phyloP scores from a whole-genome alignment of 1,140 invertebrate species.

The Tribolium castaneum region DNA sequence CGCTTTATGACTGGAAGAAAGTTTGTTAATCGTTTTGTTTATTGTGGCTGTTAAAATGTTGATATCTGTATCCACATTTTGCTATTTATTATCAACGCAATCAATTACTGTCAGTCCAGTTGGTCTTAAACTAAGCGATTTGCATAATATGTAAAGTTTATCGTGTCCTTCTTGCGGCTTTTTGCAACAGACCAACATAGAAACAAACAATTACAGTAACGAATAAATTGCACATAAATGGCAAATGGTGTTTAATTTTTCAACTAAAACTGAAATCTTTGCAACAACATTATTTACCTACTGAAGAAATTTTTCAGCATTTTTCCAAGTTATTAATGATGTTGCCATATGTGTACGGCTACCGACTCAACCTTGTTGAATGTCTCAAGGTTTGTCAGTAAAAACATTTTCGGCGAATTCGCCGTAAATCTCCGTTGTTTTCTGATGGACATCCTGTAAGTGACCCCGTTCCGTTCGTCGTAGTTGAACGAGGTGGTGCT shows the following conservation, averaged over 20 bases:
- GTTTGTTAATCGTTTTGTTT: neutral
- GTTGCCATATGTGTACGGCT: neutral
- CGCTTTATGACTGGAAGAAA: neutral
- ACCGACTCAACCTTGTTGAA: neutral
- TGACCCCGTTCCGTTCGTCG: slow-evolving; percentile 10
- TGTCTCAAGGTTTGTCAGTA: slow-evolving; percentile 19
- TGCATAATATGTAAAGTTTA: neutral
- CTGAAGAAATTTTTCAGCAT: no score
- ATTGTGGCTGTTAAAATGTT: neutral
- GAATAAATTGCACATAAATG: no score
- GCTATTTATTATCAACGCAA: neutral
- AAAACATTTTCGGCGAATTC: slow-evolving; percentile 8
- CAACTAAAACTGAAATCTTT: no score
- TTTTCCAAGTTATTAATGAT: no score
- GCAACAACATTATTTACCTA: no score
- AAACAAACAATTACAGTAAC: no score
- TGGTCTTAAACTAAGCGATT: neutral
- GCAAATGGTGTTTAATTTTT: no score
- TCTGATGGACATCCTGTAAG: slow-evolving; percentile 5
- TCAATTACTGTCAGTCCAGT: neutral
- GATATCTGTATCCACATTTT: neutral
- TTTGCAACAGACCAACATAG: neutral
- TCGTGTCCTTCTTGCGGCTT: neutral
- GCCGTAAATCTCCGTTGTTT: neutral
- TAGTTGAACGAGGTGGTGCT: no score